phyloP scores from a whole-genome alignment of 2,113 vertebrate species.

The Cepphus grylle region DNA sequence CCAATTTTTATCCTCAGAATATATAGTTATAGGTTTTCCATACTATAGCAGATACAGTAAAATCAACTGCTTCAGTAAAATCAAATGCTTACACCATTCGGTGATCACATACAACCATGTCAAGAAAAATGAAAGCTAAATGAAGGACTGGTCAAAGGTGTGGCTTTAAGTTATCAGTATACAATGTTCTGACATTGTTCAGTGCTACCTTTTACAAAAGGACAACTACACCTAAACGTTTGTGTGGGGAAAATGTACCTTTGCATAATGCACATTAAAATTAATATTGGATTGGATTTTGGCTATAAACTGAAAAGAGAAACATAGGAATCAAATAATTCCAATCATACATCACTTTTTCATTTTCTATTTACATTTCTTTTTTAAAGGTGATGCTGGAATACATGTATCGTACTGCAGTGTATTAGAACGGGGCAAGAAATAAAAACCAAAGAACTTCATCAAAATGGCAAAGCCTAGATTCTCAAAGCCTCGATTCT shows the following conservation, averaged over 20 bases:
- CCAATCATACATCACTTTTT: background rate
- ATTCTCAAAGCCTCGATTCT: background rate
- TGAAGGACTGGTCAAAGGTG: background rate
- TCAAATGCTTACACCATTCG: background rate
- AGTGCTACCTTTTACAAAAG: background rate
- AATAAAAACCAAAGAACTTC: background rate
- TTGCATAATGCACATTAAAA: background rate
- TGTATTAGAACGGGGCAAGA: background rate
- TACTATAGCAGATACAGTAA: background rate
- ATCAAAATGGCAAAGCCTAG: background rate
- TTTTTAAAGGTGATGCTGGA: background rate
- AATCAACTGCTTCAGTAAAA: background rate
- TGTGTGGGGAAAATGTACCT: accelerated
- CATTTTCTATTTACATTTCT: background rate
- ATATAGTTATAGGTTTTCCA: background rate
- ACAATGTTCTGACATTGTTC: background rate
- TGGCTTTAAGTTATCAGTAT: background rate
- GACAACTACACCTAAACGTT: background rate
- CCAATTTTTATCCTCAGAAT: background rate
- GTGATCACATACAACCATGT: background rate
- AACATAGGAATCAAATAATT: background rate
- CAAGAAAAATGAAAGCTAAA: background rate
- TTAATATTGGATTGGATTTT: background rate
- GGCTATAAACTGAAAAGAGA: background rate
- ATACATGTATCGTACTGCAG: background rate